phyloP scores from a whole-genome alignment of 2,797 vertebrate species.

The Vipera latastei region DNA sequence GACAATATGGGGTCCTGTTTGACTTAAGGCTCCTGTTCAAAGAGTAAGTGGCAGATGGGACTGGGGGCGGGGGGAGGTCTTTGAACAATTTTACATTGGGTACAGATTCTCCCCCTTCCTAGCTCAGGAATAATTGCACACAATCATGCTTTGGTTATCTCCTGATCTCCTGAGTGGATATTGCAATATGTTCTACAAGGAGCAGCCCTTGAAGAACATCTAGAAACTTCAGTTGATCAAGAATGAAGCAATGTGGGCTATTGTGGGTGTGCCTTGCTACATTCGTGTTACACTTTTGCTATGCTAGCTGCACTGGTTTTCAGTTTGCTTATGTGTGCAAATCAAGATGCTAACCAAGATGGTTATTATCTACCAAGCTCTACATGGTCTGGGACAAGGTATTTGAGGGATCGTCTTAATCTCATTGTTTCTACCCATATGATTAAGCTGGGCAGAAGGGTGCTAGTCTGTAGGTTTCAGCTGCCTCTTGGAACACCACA shows the following conservation, averaged over 20 bases:
- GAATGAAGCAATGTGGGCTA: neutral
- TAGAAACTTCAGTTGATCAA: neutral
- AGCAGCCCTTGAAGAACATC: neutral
- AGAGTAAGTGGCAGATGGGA: neutral
- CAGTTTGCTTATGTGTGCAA: neutral
- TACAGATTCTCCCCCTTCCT: neutral
- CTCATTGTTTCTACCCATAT: neutral
- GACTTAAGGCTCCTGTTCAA: neutral
- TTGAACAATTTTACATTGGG: neutral
- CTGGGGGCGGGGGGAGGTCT: neutral
- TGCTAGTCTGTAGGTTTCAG: neutral
- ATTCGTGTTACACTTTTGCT: neutral
- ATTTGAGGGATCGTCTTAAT: neutral
- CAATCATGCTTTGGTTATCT: neutral
- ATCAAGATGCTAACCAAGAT: neutral
- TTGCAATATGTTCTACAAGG: neutral
- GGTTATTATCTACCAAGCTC: neutral
- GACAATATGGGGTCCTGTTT: neutral
- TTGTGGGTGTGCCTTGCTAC: neutral
- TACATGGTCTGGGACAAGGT: neutral
- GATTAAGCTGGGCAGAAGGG: neutral
- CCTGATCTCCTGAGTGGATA: neutral
- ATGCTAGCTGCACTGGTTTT: neutral
- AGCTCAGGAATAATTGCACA: neutral
- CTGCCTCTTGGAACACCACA: neutral